A percentile compares a stretch with the other conserved stretches of the same genome.
Evolutionary conservation across 2,113 vertebrate species (phyloP).

Genomic region (Urocynchramus pylzowi): DNA sequence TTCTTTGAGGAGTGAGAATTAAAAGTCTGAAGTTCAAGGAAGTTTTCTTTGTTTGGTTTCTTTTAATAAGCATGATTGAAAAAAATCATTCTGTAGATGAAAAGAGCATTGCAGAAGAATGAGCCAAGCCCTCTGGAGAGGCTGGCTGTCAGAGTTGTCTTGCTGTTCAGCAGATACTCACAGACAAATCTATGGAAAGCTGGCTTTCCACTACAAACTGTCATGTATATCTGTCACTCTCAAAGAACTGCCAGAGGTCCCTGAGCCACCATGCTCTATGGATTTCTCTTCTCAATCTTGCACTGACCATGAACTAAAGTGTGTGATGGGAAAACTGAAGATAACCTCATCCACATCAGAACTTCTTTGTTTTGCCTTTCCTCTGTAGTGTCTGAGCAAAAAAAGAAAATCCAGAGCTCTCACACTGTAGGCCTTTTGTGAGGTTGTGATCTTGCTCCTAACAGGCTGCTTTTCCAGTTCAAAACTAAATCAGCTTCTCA

Average conservation of each 20-base stretch:
- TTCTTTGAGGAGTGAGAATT: background rate
- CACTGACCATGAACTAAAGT: background rate
- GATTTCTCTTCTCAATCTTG: background rate
- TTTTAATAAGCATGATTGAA: background rate
- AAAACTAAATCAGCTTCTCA: background rate
- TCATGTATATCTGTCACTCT: background rate
- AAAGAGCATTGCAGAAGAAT: background rate
- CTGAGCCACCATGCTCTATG: too few relatives aligned
- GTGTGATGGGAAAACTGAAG: background rate
- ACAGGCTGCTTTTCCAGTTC: background rate
- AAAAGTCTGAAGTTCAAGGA: background rate
- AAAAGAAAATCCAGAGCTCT: background rate
- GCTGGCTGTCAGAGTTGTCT: background rate
- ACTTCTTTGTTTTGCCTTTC: background rate
- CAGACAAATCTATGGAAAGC: background rate
- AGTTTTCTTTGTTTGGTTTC: background rate
- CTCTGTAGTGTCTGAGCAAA: background rate
- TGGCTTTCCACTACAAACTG: background rate
- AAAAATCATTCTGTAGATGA: background rate
- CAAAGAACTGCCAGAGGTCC: background rate
- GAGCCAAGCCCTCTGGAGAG: background rate
- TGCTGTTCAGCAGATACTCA: background rate
- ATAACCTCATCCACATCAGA: background rate
- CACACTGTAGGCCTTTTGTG: background rate
- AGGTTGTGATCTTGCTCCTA: background rate